phyloP scores from a whole-genome alignment of 2,797 vertebrate genomes.

The Caiman crocodilus region DNA sequence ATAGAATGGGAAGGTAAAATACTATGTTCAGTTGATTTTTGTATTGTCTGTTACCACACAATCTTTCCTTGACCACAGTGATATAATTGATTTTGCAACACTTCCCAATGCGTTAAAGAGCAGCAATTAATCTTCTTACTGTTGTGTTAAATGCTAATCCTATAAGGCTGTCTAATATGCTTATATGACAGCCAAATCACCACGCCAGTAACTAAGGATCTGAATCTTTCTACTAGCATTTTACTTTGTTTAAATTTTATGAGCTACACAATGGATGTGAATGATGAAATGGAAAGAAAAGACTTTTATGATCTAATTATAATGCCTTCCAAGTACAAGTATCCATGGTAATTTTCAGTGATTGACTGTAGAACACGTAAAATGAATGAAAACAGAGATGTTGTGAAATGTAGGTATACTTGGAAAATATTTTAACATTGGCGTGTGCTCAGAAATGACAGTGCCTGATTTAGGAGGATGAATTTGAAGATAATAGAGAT shows the following conservation, averaged over 20 bases:
- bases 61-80: slow-evolving; percentile 7
- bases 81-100: slow-evolving; percentile 63
- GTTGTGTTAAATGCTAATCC: slow-evolving; percentile 56
- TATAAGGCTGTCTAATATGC: slow-evolving; percentile 53
- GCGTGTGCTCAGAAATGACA: neutral
- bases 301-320: neutral
- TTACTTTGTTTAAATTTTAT: neutral
- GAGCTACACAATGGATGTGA: neutral
- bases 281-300: neutral
- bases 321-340: neutral
- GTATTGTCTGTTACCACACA: neutral
- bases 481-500: neutral
- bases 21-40: neutral
- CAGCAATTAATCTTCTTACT: slow-evolving; percentile 58
- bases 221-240: neutral
- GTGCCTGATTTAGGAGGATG: neutral
- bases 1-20: neutral
- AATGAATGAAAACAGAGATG: neutral
- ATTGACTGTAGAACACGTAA: neutral
- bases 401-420: neutral
- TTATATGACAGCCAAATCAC: slow-evolving; percentile 48
- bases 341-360: neutral
- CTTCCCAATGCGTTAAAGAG: slow-evolving; percentile 52
- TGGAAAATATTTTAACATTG: neutral
- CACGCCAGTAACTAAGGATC: slow-evolving; percentile 17